phyloP scores from a whole-genome alignment of 2,888 invertebrate genomes.

The Rotaria macrura region DNA sequence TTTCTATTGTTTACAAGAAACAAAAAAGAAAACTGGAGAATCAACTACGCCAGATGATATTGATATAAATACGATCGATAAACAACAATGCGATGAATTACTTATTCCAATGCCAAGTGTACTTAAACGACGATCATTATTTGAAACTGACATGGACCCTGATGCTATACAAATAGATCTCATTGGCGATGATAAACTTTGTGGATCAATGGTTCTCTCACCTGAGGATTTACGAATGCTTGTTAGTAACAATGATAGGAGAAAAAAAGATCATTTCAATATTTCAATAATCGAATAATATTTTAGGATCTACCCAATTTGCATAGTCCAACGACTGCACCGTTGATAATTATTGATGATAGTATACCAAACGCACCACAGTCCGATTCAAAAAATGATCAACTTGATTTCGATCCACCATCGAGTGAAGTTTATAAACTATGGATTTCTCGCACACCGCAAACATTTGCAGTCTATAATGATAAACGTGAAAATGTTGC shows the following conservation, averaged over 20 bases:
- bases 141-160: not conserved
- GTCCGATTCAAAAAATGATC: not conserved
- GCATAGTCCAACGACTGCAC: not conserved
- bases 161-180: not conserved
- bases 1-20: too few species aligned
- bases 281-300: too few species aligned
- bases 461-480: not conserved
- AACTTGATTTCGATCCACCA: not conserved
- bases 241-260: not conserved
- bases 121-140: not conserved
- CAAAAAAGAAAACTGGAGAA: not conserved
- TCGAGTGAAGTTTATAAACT: not conserved
- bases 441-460: not conserved
- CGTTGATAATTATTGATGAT: not conserved
- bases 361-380: not conserved
- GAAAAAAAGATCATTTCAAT: not conserved
- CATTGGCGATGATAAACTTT: not conserved
- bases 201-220: not conserved
- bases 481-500: not conserved
- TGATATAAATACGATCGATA: not conserved
- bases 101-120: not conserved
- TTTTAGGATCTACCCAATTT: not conserved
- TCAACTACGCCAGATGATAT: not conserved
- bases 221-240: constrained; percentile 17
- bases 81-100: not conserved